phyloP scores from a whole-genome alignment of 2,888 invertebrate species.

The Caenorhabditis doughertyi region DNA sequence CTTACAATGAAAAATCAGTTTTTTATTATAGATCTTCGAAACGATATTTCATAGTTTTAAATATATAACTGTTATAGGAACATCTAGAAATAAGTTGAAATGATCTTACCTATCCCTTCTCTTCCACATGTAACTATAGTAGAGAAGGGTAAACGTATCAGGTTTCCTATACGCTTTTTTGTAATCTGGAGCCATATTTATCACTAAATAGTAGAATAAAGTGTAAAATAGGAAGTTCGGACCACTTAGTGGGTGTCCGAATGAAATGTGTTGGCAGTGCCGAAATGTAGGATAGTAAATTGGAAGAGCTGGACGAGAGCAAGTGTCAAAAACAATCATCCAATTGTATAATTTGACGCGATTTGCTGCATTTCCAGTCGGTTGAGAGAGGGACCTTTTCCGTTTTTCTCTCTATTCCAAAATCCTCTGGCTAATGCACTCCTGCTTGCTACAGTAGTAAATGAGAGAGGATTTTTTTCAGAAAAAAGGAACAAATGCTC shows the following conservation, averaged over 20 bases:
- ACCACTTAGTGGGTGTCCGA: slow-evolving; percentile 48
- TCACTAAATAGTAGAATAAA: neutral
- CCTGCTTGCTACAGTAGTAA: slow-evolving; percentile 41
- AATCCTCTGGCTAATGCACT: slow-evolving; percentile 54
- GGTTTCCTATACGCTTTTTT: slow-evolving; percentile 76
- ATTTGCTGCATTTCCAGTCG: slow-evolving; percentile 60
- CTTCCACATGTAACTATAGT: slow-evolving; percentile 82
- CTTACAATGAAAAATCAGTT: too few relatives aligned
- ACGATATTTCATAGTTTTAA: too few relatives aligned
- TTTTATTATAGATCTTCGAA: too few relatives aligned
- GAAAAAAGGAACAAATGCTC: neutral
- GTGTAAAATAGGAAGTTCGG: slow-evolving; percentile 26
- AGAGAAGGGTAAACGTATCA: slow-evolving; percentile 76
- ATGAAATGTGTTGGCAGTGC: slow-evolving; percentile 27
- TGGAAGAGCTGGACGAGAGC: slow-evolving; percentile 55
- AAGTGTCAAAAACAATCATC: slow-evolving; percentile 73
- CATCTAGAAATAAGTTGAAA: too few relatives aligned
- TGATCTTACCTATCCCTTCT: slow-evolving; percentile 80
- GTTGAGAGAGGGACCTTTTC: slow-evolving; percentile 12
- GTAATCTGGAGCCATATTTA: slow-evolving; percentile 53
- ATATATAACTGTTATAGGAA: too few relatives aligned
- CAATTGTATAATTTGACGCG: slow-evolving; percentile 70
- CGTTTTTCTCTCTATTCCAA: slow-evolving; percentile 7
- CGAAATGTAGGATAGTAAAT: slow-evolving; percentile 51
- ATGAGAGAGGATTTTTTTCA: slow-evolving; percentile 21